Evolutionary conservation across 2,113 vertebrate genomes (phyloP).

Genomic region (Marcusenius ussheri): DNA sequence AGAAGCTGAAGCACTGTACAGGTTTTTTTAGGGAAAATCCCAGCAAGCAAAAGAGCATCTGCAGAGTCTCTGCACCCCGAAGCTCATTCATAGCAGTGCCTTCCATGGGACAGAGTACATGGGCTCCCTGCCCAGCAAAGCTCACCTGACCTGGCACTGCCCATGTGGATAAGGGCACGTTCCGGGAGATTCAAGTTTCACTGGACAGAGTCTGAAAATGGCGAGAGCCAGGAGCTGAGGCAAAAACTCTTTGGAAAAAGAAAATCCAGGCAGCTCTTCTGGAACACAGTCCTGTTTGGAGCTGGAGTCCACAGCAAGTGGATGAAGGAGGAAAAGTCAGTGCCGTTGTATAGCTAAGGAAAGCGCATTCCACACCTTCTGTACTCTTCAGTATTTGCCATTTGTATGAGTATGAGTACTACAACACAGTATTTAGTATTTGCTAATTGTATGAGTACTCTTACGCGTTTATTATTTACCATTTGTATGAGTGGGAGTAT

Average conservation of each 20-base stretch:
- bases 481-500: too few species aligned
- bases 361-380: not conserved
- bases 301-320: not conserved
- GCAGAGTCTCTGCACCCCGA: not conserved
- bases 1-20: conserved; percentile 21
- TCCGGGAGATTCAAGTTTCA: not conserved
- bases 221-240: not conserved
- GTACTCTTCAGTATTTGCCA: not conserved
- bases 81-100: not conserved
- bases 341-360: not conserved
- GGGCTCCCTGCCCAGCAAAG: not conserved
- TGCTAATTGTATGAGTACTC: too few species aligned
- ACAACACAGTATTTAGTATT: too few species aligned
- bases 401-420: not conserved
- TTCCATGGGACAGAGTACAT: not conserved
- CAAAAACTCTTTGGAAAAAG: not conserved
- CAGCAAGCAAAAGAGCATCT: conserved; percentile 1
- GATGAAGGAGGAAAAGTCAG: not conserved
- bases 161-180: not conserved
- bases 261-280: not conserved
- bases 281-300: not conserved
- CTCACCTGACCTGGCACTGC: not conserved
- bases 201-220: not conserved
- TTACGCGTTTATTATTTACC: too few species aligned
- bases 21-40: conserved; percentile 34